Base-by-base conservation (phyloP, 2,113 vertebrate species). In the Spea bombifrons region DNA sequence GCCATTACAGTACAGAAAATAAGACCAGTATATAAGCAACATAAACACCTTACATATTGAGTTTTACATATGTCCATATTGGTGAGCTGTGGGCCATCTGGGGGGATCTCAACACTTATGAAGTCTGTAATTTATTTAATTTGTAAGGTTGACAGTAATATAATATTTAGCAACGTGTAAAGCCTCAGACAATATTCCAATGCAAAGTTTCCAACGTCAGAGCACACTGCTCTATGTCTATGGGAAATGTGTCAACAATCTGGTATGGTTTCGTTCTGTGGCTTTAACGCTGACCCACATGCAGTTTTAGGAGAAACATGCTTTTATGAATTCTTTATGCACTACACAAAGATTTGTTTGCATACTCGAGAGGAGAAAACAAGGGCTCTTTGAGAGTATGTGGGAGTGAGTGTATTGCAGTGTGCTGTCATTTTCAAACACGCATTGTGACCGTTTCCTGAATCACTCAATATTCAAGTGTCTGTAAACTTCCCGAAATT, bases 301-400 rank as follows among this genome's bases (percentile, higher is more conserved):
- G 57, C 53, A 55, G 67, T 15, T 71, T 30, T 59, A 61, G 78
- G 13, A 74, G 71, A 59, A 68, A 80, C 71, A 80, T 68, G 64
- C 44, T 67, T 73, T 7, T 70, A 46, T 63, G 47, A 73, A 55
- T 68, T 64, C 57, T 59, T 80, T 80, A 52, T 73, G 65, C 16
- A 30, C 12, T 74, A 61, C 77, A 79, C 78, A 80, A 80, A 80
- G 78, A 74, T 80, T 80, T 73, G 71, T 44, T 80, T 71, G 73
- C 50, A 68, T 66, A 73, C 52, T 61, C 16, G 7, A 80, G 17
- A 50, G 45, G 7, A 13, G 15, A 68, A 46, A 80, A 80, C 71
- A 80, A 74, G 68, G 78, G 10, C 64, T 50, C 30, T 13, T 74
- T 80, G 8, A 65, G 61, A 48, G 10, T 57, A 50, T 59, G 50